Percentiles rank a stretch among this genome's conserved stretches.
Conservation (phyloP, 92 coral and sea anemone species). For the Diadumene lineata region DNA sequence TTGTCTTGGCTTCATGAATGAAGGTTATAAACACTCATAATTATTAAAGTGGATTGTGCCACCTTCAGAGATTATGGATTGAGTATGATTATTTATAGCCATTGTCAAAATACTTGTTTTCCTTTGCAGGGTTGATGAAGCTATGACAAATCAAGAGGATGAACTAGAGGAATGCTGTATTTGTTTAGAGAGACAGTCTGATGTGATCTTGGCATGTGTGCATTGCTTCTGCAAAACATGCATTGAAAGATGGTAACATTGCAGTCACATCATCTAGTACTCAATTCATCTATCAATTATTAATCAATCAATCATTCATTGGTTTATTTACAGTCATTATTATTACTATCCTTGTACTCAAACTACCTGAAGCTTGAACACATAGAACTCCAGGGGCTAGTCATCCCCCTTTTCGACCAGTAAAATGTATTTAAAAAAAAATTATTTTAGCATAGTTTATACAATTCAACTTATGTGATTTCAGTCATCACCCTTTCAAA, state of each 20-base stretch:
- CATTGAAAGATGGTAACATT: slow-evolving; percentile 72
- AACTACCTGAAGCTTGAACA: not conserved
- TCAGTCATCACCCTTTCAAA: no score
- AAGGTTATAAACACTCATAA: not conserved
- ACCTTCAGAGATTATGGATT: not conserved
- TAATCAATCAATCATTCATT: not conserved
- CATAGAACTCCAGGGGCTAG: not conserved
- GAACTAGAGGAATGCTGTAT: slow-evolving; percentile 75
- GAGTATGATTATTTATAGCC: no score
- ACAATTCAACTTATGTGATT: no score
- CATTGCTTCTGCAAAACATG: slow-evolving; percentile 76
- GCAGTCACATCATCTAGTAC: not conserved
- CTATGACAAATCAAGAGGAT: slow-evolving; percentile 43
- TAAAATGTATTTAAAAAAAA: no score
- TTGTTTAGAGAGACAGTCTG: slow-evolving; percentile 79
- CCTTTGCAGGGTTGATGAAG: slow-evolving; percentile 64
- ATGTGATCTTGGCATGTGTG: slow-evolving; percentile 75
- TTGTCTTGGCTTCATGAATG: not conserved
- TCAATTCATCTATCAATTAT: not conserved
- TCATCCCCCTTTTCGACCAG: no score
- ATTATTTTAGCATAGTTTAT: no score
- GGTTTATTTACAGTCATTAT: not conserved
- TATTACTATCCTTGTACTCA: no score
- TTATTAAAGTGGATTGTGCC: not conserved
- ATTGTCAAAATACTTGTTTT: no score